Evolutionary conservation across 1,140 invertebrate genomes (phyloP), one percentile per base, ranked within the genome.

Genomic region (Drosophila pseudoananassae): DNA sequence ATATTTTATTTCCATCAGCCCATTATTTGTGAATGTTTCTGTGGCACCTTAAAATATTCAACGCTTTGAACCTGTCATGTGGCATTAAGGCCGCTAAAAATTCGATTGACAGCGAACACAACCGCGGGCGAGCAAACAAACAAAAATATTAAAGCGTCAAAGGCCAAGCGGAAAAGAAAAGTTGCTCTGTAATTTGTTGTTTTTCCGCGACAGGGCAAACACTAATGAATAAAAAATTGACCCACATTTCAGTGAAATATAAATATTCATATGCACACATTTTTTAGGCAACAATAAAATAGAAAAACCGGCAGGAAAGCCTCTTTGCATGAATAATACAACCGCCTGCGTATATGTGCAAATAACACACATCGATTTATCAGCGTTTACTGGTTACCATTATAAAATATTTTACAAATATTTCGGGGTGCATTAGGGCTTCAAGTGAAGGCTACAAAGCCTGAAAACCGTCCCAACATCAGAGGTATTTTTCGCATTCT

Each of bases 161-260:
- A 56, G 38, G 38, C 38, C 12, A 14, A 27, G 43, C 27, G 38
- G 15, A 15, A 49, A 45, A 31, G 29, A 25, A 51, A 64, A 50
- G 54, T 43, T 17, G 14, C 14, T 47, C 45, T 20, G 4, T n/a
- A 25, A 31, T 36, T 50, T 66, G 46, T 54, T 50, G 27, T 59
- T 27, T 20, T 73, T 29, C 33, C 29, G 36, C 54, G 68, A 33
- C 72, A 56, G 15, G 6, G 40, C 15, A 36, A 57, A 60, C 56
- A 60, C 56, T 84, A 84, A 81, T 81, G 77, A 74, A 82, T 78
- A 88, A 81, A 87, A 78, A 87, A 87, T 82, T 82, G 75, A 87
- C 78, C 78, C 75, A 87, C 47, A 72, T 88, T 88, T 76, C 45
- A 64, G 78, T 78, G 64, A 85, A 85, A 87, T 78, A 78, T 87